Conservation (phyloP, 2,888 invertebrate species). For the Xylophagus ater region DNA sequence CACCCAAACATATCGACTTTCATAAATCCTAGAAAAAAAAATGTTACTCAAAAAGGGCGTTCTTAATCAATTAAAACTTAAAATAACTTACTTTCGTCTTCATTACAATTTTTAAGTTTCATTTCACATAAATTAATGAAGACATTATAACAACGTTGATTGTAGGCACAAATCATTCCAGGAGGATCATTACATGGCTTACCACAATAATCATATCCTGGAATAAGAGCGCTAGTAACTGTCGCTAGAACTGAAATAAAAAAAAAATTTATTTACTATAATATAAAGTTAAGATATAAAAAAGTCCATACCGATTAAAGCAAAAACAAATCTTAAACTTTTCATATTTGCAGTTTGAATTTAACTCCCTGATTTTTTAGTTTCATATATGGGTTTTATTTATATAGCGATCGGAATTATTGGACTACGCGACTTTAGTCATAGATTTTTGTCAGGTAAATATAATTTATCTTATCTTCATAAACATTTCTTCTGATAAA, state of each 20-base stretch:
- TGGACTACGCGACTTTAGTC: too few relatives aligned
- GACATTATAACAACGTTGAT: conserved; percentile 3
- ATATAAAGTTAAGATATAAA: too few relatives aligned
- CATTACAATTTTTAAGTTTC: conserved; percentile 6
- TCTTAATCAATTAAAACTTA: neutral
- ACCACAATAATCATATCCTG: conserved; percentile 5
- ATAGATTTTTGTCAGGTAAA: too few relatives aligned
- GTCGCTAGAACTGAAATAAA: neutral
- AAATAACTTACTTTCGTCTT: conserved; percentile 5
- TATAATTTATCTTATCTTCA: too few relatives aligned
- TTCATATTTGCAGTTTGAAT: too few relatives aligned
- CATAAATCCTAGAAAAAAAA: conserved; percentile 3
- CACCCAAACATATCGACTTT: conserved; percentile 1
- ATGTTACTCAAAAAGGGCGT: neutral
- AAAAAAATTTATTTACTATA: too few relatives aligned
- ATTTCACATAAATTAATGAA: conserved; percentile 2
- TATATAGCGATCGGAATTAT: too few relatives aligned
- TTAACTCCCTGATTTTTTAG: too few relatives aligned
- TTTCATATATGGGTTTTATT: too few relatives aligned
- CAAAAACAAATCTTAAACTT: too few relatives aligned
- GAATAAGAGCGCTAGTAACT: neutral
- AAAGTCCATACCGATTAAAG: too few relatives aligned
- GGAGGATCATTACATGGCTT: conserved; percentile 3
- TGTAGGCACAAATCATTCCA: conserved; percentile 4
- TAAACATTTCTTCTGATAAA: too few relatives aligned